phyloP scores from a whole-genome alignment of 2,113 vertebrate species.

The Pardalotus punctatus region DNA sequence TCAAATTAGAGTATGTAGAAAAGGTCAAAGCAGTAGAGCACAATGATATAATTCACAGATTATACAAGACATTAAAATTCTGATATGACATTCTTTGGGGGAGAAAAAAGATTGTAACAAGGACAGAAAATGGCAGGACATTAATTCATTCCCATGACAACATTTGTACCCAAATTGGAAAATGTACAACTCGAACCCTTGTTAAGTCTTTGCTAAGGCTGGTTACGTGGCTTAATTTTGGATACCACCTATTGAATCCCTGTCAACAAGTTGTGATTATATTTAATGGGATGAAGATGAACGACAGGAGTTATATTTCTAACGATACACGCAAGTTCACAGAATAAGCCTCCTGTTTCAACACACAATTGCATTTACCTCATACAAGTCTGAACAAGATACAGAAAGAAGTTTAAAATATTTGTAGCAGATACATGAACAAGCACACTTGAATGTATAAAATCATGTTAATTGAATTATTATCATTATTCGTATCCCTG shows the following conservation, averaged over 20 bases:
- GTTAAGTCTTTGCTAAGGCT: neutral
- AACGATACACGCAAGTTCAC: neutral
- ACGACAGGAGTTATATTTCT: neutral
- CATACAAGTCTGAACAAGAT: neutral
- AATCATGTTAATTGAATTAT: neutral
- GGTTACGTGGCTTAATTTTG: slow-evolving; percentile 6
- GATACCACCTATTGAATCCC: neutral
- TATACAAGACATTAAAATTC: slow-evolving; percentile 69
- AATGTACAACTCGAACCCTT: slow-evolving; percentile 33
- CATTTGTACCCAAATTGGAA: slow-evolving; percentile 30
- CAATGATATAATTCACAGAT: slow-evolving; percentile 72
- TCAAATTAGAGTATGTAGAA: slow-evolving; percentile 69
- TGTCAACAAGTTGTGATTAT: neutral
- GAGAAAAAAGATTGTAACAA: slow-evolving; percentile 45
- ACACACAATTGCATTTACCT: neutral
- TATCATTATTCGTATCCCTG: neutral
- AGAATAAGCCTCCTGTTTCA: neutral
- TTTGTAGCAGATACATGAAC: neutral
- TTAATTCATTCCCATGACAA: slow-evolving; percentile 55
- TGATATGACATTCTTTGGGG: slow-evolving; percentile 50
- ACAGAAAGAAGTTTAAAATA: neutral
- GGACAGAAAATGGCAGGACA: slow-evolving; percentile 37
- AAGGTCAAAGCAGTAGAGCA: slow-evolving; percentile 71
- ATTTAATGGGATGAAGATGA: neutral
- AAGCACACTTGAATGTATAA: neutral